Evolutionary conservation across 1,140 invertebrate genomes (phyloP).

Genomic region (Schmidtea mediterranea): DNA sequence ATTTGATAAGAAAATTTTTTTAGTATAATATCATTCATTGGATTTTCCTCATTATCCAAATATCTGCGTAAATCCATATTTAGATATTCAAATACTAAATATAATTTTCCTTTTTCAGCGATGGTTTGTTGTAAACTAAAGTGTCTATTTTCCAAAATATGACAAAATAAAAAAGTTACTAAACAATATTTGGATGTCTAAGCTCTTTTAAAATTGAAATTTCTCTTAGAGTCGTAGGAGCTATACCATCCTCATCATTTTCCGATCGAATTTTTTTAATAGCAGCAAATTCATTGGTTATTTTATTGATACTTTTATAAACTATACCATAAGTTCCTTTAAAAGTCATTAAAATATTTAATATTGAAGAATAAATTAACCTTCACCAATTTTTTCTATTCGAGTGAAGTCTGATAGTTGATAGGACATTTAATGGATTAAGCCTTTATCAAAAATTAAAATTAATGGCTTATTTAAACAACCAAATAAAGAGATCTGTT

Average conservation of each 20-base stretch:
- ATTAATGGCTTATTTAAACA: no score
- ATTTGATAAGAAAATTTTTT: constrained; percentile 52
- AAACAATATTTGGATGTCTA: constrained; percentile 61
- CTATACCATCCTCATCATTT: constrained; percentile 71
- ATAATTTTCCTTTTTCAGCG: constrained; percentile 61
- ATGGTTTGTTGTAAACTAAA: constrained; percentile 54
- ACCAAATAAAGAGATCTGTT: no score
- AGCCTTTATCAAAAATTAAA: no score
- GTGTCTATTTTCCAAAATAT: constrained; percentile 32
- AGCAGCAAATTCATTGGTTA: constrained; percentile 56
- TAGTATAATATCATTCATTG: constrained; percentile 8
- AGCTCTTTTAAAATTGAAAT: constrained; percentile 65
- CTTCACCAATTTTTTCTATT: no score
- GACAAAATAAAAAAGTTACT: constrained; percentile 11
- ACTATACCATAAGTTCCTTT: constrained; percentile 75
- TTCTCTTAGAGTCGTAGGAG: constrained; percentile 70
- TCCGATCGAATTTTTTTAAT: constrained; percentile 81
- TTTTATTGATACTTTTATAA: constrained; percentile 62
- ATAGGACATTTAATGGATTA: no score
- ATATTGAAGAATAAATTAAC: constrained; percentile 40
- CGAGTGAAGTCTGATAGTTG: no score
- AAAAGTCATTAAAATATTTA: constrained; percentile 37
- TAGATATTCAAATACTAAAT: constrained; percentile 86
- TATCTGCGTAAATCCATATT: constrained; percentile 94
- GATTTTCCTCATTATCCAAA: constrained; percentile 37